phyloP scores from a whole-genome alignment of 1,140 invertebrate species.

The Lycorma delicatula region DNA sequence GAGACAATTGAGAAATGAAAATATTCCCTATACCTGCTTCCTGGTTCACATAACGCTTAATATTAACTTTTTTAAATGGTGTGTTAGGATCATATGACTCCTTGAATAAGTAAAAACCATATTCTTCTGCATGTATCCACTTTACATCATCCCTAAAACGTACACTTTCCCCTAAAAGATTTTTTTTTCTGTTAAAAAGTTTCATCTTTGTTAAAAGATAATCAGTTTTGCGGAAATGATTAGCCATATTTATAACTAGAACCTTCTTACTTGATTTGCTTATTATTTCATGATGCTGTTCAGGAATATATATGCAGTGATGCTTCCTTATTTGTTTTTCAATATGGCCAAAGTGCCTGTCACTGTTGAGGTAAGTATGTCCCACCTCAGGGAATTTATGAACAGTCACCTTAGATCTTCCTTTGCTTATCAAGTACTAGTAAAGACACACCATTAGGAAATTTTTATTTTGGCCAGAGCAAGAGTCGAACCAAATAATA shows the following conservation, averaged over 20 bases:
- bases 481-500: too few relatives aligned
- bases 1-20: not conserved
- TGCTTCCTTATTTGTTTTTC: slow-evolving; percentile 1
- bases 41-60: not conserved
- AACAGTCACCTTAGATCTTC: slow-evolving; percentile 2
- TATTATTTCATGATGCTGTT: slow-evolving; percentile 2
- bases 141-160: not conserved
- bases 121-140: slow-evolving; percentile 2
- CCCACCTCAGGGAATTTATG: slow-evolving; percentile 4
- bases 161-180: not conserved
- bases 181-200: not conserved
- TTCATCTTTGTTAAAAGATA: not conserved
- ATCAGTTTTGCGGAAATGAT: not conserved
- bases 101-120: slow-evolving; percentile 4
- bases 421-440: slow-evolving; percentile 5
- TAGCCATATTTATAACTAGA: not conserved
- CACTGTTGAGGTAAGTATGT: slow-evolving; percentile 4
- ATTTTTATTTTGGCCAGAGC: slow-evolving; percentile 10
- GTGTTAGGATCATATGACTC: slow-evolving; percentile 1
- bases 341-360: slow-evolving; percentile 4
- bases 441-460: slow-evolving; percentile 10
- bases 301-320: not conserved
- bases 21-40: too few relatives aligned
- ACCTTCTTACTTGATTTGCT: not conserved
- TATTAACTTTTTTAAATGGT: slow-evolving; percentile 1